These are phyloP conservation scores for Manduca sexta DNA, from an alignment of 1,140 invertebrate genomes.

Conservation along the genomic window DNA sequence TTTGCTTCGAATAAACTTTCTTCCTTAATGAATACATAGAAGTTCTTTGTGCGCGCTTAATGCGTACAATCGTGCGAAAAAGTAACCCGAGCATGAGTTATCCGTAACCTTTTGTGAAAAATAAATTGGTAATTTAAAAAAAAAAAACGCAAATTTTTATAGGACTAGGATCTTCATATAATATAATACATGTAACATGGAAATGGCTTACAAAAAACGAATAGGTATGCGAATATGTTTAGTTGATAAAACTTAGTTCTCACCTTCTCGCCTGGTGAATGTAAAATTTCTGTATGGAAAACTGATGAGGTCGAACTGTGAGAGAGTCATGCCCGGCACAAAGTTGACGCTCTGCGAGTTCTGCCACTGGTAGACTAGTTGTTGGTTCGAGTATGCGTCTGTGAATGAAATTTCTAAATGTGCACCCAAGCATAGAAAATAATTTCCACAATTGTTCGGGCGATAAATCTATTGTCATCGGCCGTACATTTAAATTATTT, in stretches of 20 bases:
- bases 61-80: conserved; percentile 4
- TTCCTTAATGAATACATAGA: conserved; percentile 22
- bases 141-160: too few relatives aligned
- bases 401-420: conserved; percentile 4
- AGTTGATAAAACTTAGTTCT: too few relatives aligned
- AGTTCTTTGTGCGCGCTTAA: conserved; percentile 17
- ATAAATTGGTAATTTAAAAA: too few relatives aligned
- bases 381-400: conserved; percentile 94
- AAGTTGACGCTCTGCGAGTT: conserved; percentile 87
- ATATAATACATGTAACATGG: background rate
- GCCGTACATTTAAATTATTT: too few relatives aligned
- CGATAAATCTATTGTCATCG: too few relatives aligned
- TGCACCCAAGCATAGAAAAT: too few relatives aligned
- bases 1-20: conserved; percentile 23
- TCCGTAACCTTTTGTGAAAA: too few relatives aligned
- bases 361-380: conserved; percentile 94
- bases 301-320: conserved; percentile 93
- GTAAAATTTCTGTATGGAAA: conserved; percentile 88
- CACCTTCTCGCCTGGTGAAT: conserved; percentile 83
- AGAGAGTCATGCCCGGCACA: conserved; percentile 90
- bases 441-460: too few relatives aligned
- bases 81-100: too few relatives aligned
- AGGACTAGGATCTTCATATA: too few relatives aligned
- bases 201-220: background rate
- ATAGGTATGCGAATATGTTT: too few relatives aligned